Evolutionary conservation across 2,797 vertebrate species (phyloP), one percentile per base, ranked within the genome.

Genomic region (Octomys mimax): DNA sequence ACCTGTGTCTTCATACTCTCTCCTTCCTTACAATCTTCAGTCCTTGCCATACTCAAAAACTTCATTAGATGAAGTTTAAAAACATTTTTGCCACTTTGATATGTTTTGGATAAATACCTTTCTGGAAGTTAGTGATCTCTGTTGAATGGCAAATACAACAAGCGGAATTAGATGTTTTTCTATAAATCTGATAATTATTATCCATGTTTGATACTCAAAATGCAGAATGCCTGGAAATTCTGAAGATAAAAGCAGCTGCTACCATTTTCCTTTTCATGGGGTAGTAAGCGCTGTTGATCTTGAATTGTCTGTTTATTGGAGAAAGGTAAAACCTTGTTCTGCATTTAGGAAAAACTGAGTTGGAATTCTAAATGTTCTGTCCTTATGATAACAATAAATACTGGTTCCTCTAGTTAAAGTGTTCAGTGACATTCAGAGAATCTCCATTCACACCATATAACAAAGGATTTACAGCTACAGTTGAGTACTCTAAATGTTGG

Each of bases 291-390:
- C 79, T 33, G 0, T 0, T 92, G 95, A 83, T 84, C 0, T 0
- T 57, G 87, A 95, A 97, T 96, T 62, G 82, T 85, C 64, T 31
- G 5, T 1, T 88, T 85, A 42, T 9, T 0, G 26, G 61, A 46
- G 5, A 8, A 24, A 4, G 0, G 24, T 18, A 21, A 0, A 36
- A 70, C 75, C n/a, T 89, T 66, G 26, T 62, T 46, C 9, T 66
- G 42, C 9, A 91, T 81, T 73, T 79, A 75, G 85, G 49, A 78
- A 95, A 95, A 90, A 31, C 52, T 81, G 6, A 42, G n/a, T 66
- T 94, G 70, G 87, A 77, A 89, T 96, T 97, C 7, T 28, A 68
- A 91, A 36, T 19, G 24, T 95, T 95, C 62, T 73, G 89, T n/a
- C 94, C 94, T 96, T 16, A 18, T 87, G 94, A 90, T 82, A 95